Evolutionary conservation across 2,113 vertebrate genomes (phyloP).

Genomic region (Dromaius novaehollandiae): DNA sequence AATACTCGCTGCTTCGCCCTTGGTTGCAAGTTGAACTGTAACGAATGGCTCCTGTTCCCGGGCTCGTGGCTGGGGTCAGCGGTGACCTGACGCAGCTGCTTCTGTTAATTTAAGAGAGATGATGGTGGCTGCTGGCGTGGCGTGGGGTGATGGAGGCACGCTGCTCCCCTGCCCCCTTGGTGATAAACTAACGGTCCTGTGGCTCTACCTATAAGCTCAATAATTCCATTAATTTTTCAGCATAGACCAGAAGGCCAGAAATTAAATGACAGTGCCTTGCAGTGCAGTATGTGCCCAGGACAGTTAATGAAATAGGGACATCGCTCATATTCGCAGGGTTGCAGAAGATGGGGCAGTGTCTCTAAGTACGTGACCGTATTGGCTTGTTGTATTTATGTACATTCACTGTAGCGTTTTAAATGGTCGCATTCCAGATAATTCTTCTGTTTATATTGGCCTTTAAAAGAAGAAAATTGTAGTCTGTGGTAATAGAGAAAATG

Average conservation of each 20-base stretch:
- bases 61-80: neutral
- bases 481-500: neutral
- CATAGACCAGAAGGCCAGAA: neutral
- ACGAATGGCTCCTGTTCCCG: neutral
- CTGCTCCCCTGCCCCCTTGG: neutral
- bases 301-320: neutral
- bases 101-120: neutral
- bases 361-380: neutral
- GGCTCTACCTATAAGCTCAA: neutral
- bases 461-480: neutral
- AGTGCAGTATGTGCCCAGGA: neutral
- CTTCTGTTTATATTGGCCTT: neutral
- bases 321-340: neutral
- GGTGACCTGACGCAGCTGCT: neutral
- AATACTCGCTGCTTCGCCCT: neutral
- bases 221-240: slow-evolving; percentile 14
- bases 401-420: neutral
- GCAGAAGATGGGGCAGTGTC: neutral
- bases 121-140: neutral
- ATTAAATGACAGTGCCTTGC: neutral
- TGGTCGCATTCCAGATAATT: neutral
- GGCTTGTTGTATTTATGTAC: neutral
- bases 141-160: neutral
- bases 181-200: neutral
- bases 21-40: neutral